Evolutionary conservation across 2,797 vertebrate species (phyloP), one percentile per base, ranked within the genome.

Genomic region (Gallirallus australis): DNA sequence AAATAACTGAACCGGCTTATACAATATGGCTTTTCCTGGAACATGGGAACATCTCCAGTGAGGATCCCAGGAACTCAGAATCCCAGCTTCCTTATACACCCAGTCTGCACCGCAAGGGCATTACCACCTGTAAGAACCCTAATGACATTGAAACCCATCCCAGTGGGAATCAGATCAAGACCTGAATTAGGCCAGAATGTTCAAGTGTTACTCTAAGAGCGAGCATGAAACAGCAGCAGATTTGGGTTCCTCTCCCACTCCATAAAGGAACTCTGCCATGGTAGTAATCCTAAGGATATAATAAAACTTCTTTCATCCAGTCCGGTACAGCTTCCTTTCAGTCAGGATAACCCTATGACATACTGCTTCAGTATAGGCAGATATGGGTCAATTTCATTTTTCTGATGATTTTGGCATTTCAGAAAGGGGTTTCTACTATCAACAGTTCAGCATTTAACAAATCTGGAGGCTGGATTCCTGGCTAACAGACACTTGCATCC

Each of bases 111-210:
- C 4, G 16, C 19, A 35, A 73, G 76, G 52, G 31, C 28, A 15
- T 35, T 45, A 48, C 7, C 40, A 59, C 11, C 20, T n/a, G 27
- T 23, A 88, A 77, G 15, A 85, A 47, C 15, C 4, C 64, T 54
- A 52, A 66, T 4, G 1, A 0, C 30, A 39, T 1, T 68, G 35
- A 81, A 73, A 71, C 30, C 1, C 1, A 10, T 40, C 45, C 24
- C 52, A 77, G 0, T 13, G 11, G 68, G 27, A 73, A 63, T 42
- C 57, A 73, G 42, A 77, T 64, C 25, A 64, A 91, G 48, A 77
- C 6, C 9, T 12, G n/a, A 73, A 63, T 28, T 52, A 48, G 50
- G 13, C 6, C 39, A 59, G 28, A 70, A 91, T 37, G 40, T 71
- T 15, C 37, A 48, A 68, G 35, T 30, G 8, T 48, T 52, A 54